Conservation (phyloP, 1,140 invertebrate genomes). For the Caenorhabditis remanei region DNA sequence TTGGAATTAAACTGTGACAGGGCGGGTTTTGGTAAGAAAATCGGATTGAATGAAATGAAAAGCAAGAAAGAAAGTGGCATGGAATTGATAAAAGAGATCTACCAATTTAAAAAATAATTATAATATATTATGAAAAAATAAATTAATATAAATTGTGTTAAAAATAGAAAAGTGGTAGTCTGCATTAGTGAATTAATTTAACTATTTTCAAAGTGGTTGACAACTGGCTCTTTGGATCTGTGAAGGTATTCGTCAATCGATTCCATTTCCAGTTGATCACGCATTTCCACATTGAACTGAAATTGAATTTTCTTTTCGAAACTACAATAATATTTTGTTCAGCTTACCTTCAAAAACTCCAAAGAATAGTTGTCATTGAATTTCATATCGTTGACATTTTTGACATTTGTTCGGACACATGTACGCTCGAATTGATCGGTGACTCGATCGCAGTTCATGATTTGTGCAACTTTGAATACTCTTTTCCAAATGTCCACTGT, state of each 20-base stretch:
- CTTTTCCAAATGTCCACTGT: not conserved
- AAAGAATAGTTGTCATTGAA: slow-evolving; percentile 20
- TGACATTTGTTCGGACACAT: not conserved
- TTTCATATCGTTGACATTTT: not conserved
- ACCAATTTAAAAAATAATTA: not conserved
- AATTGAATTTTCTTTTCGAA: slow-evolving; percentile 1
- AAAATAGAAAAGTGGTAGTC: not conserved
- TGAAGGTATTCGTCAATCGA: not conserved
- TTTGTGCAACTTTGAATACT: not conserved
- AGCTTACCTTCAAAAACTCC: not conserved
- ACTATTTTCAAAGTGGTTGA: too few relatives aligned
- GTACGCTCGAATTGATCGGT: slow-evolving; percentile 2
- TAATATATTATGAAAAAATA: not conserved
- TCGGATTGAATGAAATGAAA: not conserved
- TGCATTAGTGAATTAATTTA: too few relatives aligned
- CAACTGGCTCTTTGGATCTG: not conserved
- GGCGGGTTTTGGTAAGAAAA: not conserved
- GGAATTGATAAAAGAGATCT: slow-evolving; percentile 7
- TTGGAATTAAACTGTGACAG: not conserved
- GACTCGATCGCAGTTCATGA: not conserved
- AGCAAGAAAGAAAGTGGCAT: slow-evolving; percentile 21
- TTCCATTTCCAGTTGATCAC: not conserved
- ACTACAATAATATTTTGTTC: too few relatives aligned
- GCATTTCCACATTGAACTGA: slow-evolving; percentile 22
- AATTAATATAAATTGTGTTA: not conserved